Conservation (phyloP, 1,140 invertebrate genomes). For the Macrocentrus cingulum region DNA sequence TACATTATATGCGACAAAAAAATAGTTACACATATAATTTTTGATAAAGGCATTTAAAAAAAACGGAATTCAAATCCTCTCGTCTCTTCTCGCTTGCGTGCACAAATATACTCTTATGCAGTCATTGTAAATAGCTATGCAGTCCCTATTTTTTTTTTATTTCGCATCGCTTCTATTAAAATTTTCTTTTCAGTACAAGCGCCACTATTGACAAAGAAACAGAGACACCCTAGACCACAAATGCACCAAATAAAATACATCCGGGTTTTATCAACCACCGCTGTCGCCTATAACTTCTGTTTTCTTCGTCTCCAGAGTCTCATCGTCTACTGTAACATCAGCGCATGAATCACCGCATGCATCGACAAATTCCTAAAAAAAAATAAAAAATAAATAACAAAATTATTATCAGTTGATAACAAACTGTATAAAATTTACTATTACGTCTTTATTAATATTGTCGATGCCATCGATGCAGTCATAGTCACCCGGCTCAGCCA, state of each 20-base stretch:
- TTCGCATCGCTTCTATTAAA: too few species aligned
- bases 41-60: constrained; percentile 44
- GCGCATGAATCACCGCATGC: constrained; percentile 33
- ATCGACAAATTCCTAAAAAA: constrained; percentile 43
- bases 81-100: constrained; percentile 34
- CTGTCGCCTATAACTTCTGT: constrained; percentile 51
- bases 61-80: constrained; percentile 34
- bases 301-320: constrained; percentile 35
- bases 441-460: constrained; percentile 44
- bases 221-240: neutral
- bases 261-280: constrained; percentile 43
- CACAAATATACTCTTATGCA: constrained; percentile 38
- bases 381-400: constrained; percentile 1
- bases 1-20: too few species aligned
- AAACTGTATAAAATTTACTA: neutral
- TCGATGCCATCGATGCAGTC: constrained; percentile 39
- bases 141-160: too few species aligned
- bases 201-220: constrained; percentile 29
- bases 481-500: neutral
- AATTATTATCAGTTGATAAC: neutral
- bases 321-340: constrained; percentile 30
- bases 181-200: too few species aligned
- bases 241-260: constrained; percentile 19
- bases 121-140: too few species aligned
- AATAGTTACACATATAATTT: constrained; percentile 48